Conservation (phyloP, 2,888 invertebrate species). For the Labia minor region DNA sequence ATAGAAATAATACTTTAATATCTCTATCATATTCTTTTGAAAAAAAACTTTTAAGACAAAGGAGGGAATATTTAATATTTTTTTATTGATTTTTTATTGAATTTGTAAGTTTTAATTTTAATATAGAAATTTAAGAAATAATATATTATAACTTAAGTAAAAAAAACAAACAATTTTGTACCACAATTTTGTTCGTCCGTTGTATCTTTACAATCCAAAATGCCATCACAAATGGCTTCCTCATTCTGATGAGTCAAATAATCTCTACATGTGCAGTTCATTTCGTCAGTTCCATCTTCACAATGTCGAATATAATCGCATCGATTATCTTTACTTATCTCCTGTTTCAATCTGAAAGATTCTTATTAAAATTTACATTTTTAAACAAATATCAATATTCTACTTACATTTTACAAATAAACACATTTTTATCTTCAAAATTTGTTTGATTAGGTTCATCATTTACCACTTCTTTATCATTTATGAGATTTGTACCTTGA, state of each 20-base stretch:
- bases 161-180: conserved; percentile 46
- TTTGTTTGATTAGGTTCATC: too few relatives aligned
- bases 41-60: too few relatives aligned
- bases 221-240: conserved; percentile 60
- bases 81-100: too few relatives aligned
- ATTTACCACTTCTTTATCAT: too few relatives aligned
- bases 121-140: conserved; percentile 8
- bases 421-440: conserved; percentile 28
- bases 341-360: conserved; percentile 51
- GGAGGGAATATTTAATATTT: too few relatives aligned
- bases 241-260: conserved; percentile 44
- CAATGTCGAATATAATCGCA: conserved; percentile 65
- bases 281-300: conserved; percentile 73
- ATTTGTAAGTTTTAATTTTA: conserved; percentile 18
- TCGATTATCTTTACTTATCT: conserved; percentile 45
- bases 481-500: too few relatives aligned
- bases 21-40: too few relatives aligned
- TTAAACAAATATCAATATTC: conserved; percentile 17
- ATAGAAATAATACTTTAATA: too few relatives aligned
- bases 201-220: conserved; percentile 60
- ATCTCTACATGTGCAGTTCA: conserved; percentile 60
- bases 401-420: conserved; percentile 40
- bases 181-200: conserved; percentile 61
- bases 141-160: too few relatives aligned
- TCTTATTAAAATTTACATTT: neutral